Conservation (phyloP, 2,888 invertebrate species). For the Campoplex nolae region DNA sequence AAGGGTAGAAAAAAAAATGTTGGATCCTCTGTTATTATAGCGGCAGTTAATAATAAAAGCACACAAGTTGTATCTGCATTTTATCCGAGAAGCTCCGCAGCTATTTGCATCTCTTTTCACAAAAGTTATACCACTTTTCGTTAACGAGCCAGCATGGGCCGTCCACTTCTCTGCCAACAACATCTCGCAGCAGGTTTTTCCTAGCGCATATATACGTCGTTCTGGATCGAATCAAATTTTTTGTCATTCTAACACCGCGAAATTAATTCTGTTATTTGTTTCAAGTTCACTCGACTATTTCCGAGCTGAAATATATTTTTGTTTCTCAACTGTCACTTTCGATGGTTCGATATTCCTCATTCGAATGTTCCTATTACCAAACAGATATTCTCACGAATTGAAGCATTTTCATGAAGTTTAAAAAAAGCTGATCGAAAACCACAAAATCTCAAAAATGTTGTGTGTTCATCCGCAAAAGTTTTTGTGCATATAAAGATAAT, state of each 20-base stretch:
- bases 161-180: conserved; percentile 11
- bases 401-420: neutral
- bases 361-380: no score
- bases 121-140: conserved; percentile 51
- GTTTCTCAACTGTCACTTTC: neutral
- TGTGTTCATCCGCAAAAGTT: neutral
- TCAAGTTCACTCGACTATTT: neutral
- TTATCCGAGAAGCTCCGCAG: conserved; percentile 34
- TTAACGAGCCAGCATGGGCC: conserved; percentile 40
- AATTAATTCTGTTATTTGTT: neutral
- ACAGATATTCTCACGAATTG: neutral
- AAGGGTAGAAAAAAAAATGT: conserved; percentile 13
- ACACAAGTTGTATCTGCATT: conserved; percentile 51
- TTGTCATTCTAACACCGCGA: neutral
- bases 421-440: neutral
- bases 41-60: conserved; percentile 44
- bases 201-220: neutral
- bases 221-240: neutral
- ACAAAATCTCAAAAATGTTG: neutral
- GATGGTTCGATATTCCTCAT: no score
- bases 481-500: neutral
- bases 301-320: neutral
- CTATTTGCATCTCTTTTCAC: conserved; percentile 49
- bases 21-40: conserved; percentile 40
- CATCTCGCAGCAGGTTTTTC: conserved; percentile 16